These are phyloP conservation scores for Drosophila triauraria DNA, from an alignment of 1,140 invertebrate genomes.

Conservation along the genomic window DNA sequence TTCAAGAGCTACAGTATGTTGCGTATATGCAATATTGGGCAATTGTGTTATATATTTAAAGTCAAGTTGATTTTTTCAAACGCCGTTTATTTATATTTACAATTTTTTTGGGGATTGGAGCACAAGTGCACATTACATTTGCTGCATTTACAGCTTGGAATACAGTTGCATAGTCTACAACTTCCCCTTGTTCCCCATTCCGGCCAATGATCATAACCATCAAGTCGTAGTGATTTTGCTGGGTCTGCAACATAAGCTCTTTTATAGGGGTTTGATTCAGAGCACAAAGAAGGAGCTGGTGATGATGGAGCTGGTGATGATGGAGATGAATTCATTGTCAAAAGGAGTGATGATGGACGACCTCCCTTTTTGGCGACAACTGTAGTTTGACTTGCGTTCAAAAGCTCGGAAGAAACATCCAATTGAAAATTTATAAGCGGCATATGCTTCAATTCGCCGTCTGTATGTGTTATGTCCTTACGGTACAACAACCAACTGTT, in stretches of 20 bases:
- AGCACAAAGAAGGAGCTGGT: too few species aligned
- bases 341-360: conserved; percentile 46
- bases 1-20: conserved; percentile 32
- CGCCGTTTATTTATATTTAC: background rate
- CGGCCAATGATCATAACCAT: conserved; percentile 33
- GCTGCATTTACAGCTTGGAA: background rate
- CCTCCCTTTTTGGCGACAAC: conserved; percentile 36
- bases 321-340: conserved; percentile 40
- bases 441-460: too few species aligned
- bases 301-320: too few species aligned
- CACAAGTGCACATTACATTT: conserved; percentile 2
- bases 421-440: background rate
- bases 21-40: conserved; percentile 7
- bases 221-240: conserved; percentile 35
- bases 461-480: too few species aligned
- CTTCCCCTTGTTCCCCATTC: conserved; percentile 23
- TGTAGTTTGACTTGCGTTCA: conserved; percentile 33
- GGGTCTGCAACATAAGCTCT: conserved; percentile 7
- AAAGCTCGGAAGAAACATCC: conserved; percentile 19
- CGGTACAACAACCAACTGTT: too few species aligned
- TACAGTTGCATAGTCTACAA: conserved; percentile 24
- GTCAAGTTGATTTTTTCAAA: conserved; percentile 1
- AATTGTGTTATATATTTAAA: conserved; percentile 3
- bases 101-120: conserved; percentile 10
- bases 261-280: too few species aligned